Evolutionary conservation across 1,140 invertebrate genomes (phyloP), one percentile per base, ranked within the genome.

Genomic region (Ceratina australensis): DNA sequence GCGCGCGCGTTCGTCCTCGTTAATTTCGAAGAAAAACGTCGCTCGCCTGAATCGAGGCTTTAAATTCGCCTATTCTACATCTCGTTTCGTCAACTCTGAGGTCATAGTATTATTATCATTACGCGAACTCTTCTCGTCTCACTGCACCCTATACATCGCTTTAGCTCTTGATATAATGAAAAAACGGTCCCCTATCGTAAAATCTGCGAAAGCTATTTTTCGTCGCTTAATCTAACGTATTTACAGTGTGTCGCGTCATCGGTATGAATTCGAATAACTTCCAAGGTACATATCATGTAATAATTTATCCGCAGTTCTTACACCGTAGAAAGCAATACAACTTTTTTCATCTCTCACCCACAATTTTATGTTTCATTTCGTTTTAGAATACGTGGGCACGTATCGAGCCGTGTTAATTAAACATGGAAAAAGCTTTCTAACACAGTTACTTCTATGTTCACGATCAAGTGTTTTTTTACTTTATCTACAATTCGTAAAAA

Each of bases 251-350:
- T 47, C 57, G 74, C 28, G 12, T 54, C 47, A n/a, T 61, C 18
- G 15, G 28, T 71, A 63, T 54, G 57, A 61, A 77, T 71, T 67
- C 28, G 4, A 22, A 28, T 59, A 49, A 67, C 49, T 67, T 76
- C 22, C 26, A 76, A 76, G 74, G 66, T 76, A 76, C 57, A 71
- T 47, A 69, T 76, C 66, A 54, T 57, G 47, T 60, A 77, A 71
- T 49, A 71, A 60, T 54, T 26, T n/a, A 50, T 68, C 67, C 69
- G 26, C 61, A 71, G 5, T 16, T 50, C 68, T 16, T 50, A 47
- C 49, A 52, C 57, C 61, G 57, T 54, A 69, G 33, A 52, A 71
- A 77, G 13, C 67, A 42, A 71, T 76, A 76, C 73, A 61, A 68
- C 59, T 15, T 49, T n/a, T n/a, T n/a, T n/a, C n/a, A n/a, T 20